Evolutionary conservation across 2,888 invertebrate genomes (phyloP).

Genomic region (Periphyllus acericola): DNA sequence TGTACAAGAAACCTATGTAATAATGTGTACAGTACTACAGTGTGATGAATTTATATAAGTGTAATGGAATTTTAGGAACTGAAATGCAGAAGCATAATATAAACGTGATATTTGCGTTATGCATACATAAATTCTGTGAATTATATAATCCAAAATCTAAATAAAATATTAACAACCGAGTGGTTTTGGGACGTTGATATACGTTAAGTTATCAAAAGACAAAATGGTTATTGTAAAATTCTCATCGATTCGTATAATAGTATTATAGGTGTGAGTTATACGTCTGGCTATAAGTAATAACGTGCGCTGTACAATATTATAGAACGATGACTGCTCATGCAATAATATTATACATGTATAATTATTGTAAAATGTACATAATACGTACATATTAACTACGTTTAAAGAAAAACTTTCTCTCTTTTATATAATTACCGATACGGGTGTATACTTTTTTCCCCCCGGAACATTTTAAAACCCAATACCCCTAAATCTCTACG

Average conservation of each 20-base stretch:
- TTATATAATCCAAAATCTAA: background rate
- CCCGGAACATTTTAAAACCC: conserved; percentile 27
- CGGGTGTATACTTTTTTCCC: background rate
- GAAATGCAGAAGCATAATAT: background rate
- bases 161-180: background rate
- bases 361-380: background rate
- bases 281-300: too few species aligned
- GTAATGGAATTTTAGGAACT: background rate
- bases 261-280: too few species aligned
- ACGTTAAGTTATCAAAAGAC: background rate
- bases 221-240: background rate
- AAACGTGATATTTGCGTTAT: background rate
- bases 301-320: too few species aligned
- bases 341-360: background rate
- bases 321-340: background rate
- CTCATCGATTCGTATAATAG: too few species aligned
- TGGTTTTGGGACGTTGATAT: background rate
- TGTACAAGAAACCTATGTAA: too few species aligned
- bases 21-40: too few species aligned
- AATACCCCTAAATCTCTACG: conserved; percentile 51
- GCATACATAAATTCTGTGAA: background rate
- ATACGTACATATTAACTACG: background rate
- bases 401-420: conserved; percentile 24
- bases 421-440: conserved; percentile 17
- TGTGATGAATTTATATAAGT: too few species aligned